Base-by-base conservation (phyloP, 2,797 vertebrate species). In the Chaetodon trifasciatus region DNA sequence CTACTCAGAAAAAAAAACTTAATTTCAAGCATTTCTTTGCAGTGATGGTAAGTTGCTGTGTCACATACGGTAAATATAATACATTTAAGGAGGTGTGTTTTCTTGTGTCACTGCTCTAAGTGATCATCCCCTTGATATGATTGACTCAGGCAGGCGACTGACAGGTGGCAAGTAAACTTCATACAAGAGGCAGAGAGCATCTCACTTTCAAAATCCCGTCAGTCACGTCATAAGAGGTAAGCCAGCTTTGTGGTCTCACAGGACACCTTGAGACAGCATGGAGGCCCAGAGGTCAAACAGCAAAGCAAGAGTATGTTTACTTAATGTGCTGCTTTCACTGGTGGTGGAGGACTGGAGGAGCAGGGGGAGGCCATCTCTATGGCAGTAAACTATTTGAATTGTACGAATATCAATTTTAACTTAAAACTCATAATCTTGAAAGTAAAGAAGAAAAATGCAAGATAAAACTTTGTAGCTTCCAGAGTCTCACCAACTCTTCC, bases 231-330 rank as follows among this genome's bases (percentile, higher is more conserved):
- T 16, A n/a, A 52, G 23, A 73, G 56, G 52, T 89, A 84, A 91
- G 72, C 78, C 87, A 87, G 82, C 74, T 93, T 86, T 86, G 53
- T 35, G 58, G 19, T 57, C 70, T 71, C 42, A 80, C 47, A 55
- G 15, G 52, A 74, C 50, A 6, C 49, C 57, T 78, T 78, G 79
- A 84, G 78, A 61, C 74, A 50, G 24, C n/a, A 15, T 47, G 17
- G 5, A 4, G 11, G n/a, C 53, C 4, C 40, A 42, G 5, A 63
- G 82, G 66, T 81, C 77, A 85, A 61, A 39, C 44, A 67, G 35
- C 17, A 62, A 73, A 72, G 37, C 74, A 57, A 32, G 3, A 37
- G 9, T 24, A 21, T 42, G 57, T 47, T 63, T 23, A 28, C 37
- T 42, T 32, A 37, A 49, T 40, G 40, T 32, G 17, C 23, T 28